phyloP scores from a whole-genome alignment of 2,797 vertebrate genomes.

The Coccyzus lansbergi region DNA sequence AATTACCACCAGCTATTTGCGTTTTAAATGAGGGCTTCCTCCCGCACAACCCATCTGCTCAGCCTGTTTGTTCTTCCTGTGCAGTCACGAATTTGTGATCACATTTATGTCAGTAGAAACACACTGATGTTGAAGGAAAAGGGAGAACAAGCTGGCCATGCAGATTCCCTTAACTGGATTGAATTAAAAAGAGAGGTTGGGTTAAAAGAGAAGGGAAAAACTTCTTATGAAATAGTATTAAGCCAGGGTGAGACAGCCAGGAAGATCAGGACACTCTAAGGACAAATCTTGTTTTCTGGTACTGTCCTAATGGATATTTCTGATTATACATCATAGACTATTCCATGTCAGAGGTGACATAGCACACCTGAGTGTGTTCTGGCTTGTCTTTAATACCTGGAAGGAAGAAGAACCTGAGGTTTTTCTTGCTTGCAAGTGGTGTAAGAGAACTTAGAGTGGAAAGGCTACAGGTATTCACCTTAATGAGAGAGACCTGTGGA shows the following conservation, averaged over 20 bases:
- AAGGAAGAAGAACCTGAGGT: neutral
- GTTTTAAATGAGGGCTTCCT: slow-evolving; percentile 64
- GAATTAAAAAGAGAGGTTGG: neutral
- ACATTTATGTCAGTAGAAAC: neutral
- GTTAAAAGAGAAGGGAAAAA: neutral
- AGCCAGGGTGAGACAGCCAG: neutral
- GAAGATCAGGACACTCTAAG: neutral
- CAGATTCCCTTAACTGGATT: neutral
- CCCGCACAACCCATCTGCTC: slow-evolving; percentile 75
- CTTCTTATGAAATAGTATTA: neutral
- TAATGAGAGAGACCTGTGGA: neutral
- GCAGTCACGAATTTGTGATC: slow-evolving; percentile 73
- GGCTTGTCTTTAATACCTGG: neutral
- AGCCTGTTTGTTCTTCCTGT: slow-evolving; percentile 62
- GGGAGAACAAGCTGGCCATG: neutral
- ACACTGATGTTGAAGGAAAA: neutral
- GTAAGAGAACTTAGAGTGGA: neutral
- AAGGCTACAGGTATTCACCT: neutral
- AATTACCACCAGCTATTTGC: slow-evolving; percentile 66
- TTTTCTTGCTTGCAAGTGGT: neutral
- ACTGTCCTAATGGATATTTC: neutral
- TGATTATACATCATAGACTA: neutral
- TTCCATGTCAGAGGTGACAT: neutral
- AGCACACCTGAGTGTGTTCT: neutral
- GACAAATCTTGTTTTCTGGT: neutral